Conservation (phyloP, 92 coral and sea anemone genomes). For the Parazoanthus atlanticus region DNA sequence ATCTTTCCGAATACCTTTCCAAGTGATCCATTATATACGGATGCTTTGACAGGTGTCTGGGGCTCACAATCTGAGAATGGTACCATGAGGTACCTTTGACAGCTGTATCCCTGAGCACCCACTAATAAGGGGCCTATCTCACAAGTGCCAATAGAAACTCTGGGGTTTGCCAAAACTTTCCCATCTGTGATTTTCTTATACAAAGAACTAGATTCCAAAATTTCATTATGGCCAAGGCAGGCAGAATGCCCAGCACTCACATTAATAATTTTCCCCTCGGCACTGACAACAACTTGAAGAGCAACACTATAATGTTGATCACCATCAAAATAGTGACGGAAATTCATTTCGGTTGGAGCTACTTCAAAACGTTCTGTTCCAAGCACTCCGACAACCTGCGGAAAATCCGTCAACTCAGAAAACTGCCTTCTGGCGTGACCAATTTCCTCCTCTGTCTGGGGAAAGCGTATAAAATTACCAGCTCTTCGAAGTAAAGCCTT, state of each 20-base stretch:
- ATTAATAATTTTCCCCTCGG: constrained; percentile 2
- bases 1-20: not conserved
- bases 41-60: constrained; percentile 14
- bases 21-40: constrained; percentile 7
- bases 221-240: not conserved
- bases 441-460: not conserved
- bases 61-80: constrained; percentile 12
- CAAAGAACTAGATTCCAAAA: constrained; percentile 3
- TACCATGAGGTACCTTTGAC: constrained; percentile 12
- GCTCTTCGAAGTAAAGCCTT: constrained; percentile 12
- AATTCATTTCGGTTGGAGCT: constrained; percentile 12
- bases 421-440: not conserved
- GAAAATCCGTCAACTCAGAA: not conserved
- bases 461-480: not conserved
- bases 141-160: constrained; percentile 7
- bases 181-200: not conserved
- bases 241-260: constrained; percentile 13
- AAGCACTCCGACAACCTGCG: constrained; percentile 16
- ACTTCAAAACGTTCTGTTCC: constrained; percentile 5
- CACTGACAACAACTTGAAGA: constrained; percentile 1
- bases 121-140: constrained; percentile 10
- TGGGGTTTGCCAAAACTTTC: not conserved
- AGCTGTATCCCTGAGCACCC: constrained; percentile 17
- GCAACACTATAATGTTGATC: constrained; percentile 5
- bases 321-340: constrained; percentile 4